phyloP scores from a whole-genome alignment of 2,797 vertebrate species.

The Pelobates cultripes region DNA sequence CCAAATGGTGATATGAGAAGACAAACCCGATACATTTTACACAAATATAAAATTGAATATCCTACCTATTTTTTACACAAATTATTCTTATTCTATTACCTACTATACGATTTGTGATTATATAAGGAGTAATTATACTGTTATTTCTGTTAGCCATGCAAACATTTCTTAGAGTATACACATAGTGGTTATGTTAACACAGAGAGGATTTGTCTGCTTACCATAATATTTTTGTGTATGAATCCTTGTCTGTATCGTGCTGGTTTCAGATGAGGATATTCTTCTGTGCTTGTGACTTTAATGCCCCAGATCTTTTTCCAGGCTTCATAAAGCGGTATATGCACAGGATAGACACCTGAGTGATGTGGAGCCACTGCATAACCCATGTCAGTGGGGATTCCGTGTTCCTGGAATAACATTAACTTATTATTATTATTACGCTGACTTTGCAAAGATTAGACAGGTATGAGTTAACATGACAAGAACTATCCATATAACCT shows the following conservation, averaged over 20 bases:
- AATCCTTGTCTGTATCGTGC: slow-evolving; percentile 75
- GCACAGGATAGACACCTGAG: slow-evolving; percentile 84
- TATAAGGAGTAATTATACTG: too few species aligned
- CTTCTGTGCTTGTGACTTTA: slow-evolving; percentile 79
- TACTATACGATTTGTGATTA: too few species aligned
- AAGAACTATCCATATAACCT: too few species aligned
- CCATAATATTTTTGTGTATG: slow-evolving; percentile 79
- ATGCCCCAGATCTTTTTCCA: slow-evolving; percentile 82
- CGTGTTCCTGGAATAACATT: slow-evolving; percentile 69
- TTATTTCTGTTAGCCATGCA: too few species aligned
- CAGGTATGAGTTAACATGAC: too few species aligned
- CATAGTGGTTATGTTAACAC: background rate
- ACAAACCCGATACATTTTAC: too few species aligned
- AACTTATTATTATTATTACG: background rate
- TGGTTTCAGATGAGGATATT: slow-evolving; percentile 80
- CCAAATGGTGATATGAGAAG: too few species aligned
- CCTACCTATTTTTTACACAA: too few species aligned
- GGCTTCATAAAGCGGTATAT: slow-evolving; percentile 77
- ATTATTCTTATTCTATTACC: too few species aligned
- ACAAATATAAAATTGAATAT: too few species aligned
- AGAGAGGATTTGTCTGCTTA: slow-evolving; percentile 60
- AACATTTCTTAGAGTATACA: too few species aligned
- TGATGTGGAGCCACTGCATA: slow-evolving; percentile 96
- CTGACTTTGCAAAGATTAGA: too few species aligned
- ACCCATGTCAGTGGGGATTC: slow-evolving; percentile 82